Evolutionary conservation across 2,113 vertebrate species (phyloP).

Genomic region (Sphaerodactylus townsendi): DNA sequence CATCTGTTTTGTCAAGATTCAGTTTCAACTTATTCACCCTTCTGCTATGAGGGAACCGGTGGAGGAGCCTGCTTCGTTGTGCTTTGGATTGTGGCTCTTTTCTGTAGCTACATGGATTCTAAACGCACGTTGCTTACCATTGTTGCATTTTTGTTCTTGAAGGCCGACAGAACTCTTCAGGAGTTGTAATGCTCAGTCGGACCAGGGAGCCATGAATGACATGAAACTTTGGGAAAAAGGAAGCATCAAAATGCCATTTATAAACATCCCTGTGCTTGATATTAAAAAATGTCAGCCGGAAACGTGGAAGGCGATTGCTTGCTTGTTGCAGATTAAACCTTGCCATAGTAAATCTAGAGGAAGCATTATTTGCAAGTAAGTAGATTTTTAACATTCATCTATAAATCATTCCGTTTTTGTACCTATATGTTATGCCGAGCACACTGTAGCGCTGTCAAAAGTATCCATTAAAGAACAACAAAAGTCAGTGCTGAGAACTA

Average conservation of each 20-base stretch:
- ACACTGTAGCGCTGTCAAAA: not conserved
- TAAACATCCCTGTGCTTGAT: constrained; percentile 96
- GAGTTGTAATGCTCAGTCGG: constrained; percentile 95
- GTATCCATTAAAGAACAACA: not conserved
- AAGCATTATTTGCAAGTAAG: constrained; percentile 97
- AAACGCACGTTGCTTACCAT: not conserved
- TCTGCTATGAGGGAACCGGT: no score
- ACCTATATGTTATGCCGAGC: not conserved
- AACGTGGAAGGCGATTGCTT: constrained; percentile 97
- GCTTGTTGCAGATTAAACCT: constrained; percentile 95
- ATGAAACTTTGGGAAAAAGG: constrained; percentile 98
- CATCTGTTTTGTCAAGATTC: no score
- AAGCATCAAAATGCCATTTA: constrained; percentile 97
- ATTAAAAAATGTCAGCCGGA: constrained; percentile 94
- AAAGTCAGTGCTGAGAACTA: not conserved
- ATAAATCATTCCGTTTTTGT: not conserved
- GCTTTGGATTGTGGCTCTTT: no score
- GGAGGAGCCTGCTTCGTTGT: no score
- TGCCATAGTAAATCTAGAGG: constrained; percentile 95
- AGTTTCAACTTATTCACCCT: no score
- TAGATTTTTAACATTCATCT: constrained; percentile 4
- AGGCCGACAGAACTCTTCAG: constrained; percentile 98
- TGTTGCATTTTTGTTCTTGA: constrained; percentile 42
- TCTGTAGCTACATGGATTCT: no score
- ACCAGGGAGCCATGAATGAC: constrained; percentile 97